Evolutionary conservation across 2,888 invertebrate species (phyloP).

Genomic region (Xiphydria camelus): DNA sequence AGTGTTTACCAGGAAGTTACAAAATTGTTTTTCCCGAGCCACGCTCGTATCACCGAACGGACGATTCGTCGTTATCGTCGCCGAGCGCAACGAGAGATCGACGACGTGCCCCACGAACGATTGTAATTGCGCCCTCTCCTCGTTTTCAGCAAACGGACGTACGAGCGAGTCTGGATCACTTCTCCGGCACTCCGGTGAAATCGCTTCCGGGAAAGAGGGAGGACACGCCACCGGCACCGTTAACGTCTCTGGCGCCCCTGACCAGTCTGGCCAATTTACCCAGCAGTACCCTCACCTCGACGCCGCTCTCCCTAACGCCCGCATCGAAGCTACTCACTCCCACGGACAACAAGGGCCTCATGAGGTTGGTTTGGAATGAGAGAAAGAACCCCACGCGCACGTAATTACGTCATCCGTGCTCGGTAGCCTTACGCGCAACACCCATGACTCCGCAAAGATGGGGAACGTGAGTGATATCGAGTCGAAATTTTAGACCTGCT

Average conservation of each 20-base stretch:
- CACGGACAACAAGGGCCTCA: conserved; percentile 57
- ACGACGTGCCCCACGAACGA: conserved; percentile 8
- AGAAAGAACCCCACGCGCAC: too few relatives aligned
- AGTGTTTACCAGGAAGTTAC: too few relatives aligned
- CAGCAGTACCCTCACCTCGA: conserved; percentile 51
- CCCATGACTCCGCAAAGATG: too few relatives aligned
- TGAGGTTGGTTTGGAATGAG: conserved; percentile 50
- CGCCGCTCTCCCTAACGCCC: conserved; percentile 53
- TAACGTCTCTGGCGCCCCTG: conserved; percentile 53
- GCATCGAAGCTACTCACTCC: conserved; percentile 53
- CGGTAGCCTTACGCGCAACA: too few relatives aligned
- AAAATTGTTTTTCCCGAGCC: too few relatives aligned
- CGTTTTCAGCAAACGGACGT: conserved; percentile 54
- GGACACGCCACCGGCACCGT: conserved; percentile 54
- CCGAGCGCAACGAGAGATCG: too few relatives aligned
- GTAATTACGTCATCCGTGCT: too few relatives aligned
- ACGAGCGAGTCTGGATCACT: conserved; percentile 54
- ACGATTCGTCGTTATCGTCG: too few relatives aligned
- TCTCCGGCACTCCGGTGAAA: conserved; percentile 54
- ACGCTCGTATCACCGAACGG: too few relatives aligned
- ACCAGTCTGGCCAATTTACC: conserved; percentile 56
- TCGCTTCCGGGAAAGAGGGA: conserved; percentile 54
- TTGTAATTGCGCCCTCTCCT: too few relatives aligned
- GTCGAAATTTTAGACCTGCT: too few relatives aligned
- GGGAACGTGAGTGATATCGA: too few relatives aligned